A percentile compares a stretch with the other conserved stretches of the same genome.
Conservation (phyloP, 2,113 vertebrate genomes). For the Cavia porcellus region DNA sequence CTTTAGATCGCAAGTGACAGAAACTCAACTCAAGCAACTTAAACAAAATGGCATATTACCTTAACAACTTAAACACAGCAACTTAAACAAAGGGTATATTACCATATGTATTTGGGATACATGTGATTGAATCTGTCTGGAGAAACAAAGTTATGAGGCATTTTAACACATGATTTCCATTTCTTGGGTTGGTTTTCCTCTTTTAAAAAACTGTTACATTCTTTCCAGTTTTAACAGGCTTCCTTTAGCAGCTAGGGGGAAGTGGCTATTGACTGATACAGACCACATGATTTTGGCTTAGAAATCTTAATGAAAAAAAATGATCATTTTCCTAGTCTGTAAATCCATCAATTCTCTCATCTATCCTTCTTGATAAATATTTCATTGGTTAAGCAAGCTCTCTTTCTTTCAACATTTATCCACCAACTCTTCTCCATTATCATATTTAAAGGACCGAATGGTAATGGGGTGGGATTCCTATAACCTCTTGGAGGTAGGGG, state of each 20-base stretch:
- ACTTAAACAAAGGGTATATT: not conserved
- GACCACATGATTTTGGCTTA: not conserved
- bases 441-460: not conserved
- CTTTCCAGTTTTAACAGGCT: not conserved
- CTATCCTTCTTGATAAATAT: not conserved
- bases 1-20: not conserved
- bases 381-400: not conserved
- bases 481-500: not conserved
- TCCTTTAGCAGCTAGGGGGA: not conserved
- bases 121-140: not conserved
- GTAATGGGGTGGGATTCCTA: not conserved
- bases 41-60: not conserved
- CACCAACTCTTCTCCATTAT: not conserved
- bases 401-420: not conserved
- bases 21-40: not conserved
- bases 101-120: not conserved
- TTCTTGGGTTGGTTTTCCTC: not conserved
- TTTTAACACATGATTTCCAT: not conserved
- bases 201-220: not conserved
- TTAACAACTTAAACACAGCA: not conserved
- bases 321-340: not conserved
- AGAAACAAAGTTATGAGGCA: not conserved
- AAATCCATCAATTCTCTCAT: not conserved
- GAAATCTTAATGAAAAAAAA: not conserved
- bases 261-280: not conserved